Evolutionary conservation across 2,888 invertebrate genomes (phyloP), one percentile per base, ranked within the genome.

Genomic region (Neoaliturus tenellus): DNA sequence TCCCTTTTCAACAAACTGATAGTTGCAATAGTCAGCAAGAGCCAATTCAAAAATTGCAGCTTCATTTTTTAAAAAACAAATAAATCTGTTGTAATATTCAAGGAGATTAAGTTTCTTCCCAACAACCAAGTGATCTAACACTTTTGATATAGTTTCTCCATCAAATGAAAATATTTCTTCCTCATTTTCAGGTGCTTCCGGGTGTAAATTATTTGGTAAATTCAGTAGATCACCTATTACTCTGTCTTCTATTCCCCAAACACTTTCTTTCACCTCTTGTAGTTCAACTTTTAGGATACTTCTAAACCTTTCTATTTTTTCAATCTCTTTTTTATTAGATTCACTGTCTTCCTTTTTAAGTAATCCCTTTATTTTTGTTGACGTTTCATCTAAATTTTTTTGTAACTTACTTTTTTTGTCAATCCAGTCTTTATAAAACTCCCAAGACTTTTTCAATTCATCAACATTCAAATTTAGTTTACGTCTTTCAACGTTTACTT

Each of bases 231-330:
- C 92, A 39, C 94, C 89, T 69, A 95, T 91, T 10, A 95, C 93
- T 80, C 92, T 92, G 89, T 95, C 95, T 89, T 97, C 96, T 6
- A 96, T 91, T n/a, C 93, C 93, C 92, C 95, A 95, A n/a, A 94
- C 89, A 62, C 92, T 91, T 14, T 92, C 91, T 89, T 93, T 95
- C 0, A 96, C 88, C 39, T 91, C 90, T 89, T 93, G 95, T n/a
- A 95, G 89, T 86, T 95, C 94, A 67, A 93, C 92, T 88, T 93
- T 93, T 0, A 95, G 78, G 3, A 92, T 88, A 87, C 91, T 91
- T 0, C 91, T 91, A 87, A 94, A 93, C 17, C 93, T 89, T 89
- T 92, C 93, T 1, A 95, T 89, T 86, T 92, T 92, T 39, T 92
- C 91, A 0, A 92, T 89, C 86, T 92, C 90, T 6, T 91, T 89